These are phyloP conservation scores for Panzeria rudis DNA, from an alignment of 2,888 invertebrate species.

Conservation along the genomic window DNA sequence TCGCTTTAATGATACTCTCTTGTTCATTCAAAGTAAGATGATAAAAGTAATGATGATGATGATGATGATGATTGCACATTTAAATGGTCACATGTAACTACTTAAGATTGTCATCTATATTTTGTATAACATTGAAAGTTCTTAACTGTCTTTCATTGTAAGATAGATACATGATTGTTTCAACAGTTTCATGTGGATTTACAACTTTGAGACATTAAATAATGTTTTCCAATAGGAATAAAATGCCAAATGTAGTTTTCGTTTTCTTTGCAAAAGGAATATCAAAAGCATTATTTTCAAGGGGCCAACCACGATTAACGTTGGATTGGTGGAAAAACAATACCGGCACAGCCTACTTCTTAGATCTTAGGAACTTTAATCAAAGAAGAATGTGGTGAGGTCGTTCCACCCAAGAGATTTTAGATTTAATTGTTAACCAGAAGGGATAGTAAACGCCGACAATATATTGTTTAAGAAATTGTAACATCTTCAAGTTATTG, in stretches of 20 bases:
- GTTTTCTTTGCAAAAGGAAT: background rate
- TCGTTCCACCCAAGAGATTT: too few relatives aligned
- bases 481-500: too few relatives aligned
- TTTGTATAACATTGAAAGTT: conserved; percentile 13
- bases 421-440: too few relatives aligned
- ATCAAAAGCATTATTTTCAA: background rate
- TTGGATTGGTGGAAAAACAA: too few relatives aligned
- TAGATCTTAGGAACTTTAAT: too few relatives aligned
- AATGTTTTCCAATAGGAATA: background rate
- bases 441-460: too few relatives aligned
- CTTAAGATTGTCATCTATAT: conserved; percentile 50
- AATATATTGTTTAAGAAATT: too few relatives aligned
- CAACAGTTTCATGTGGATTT: background rate
- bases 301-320: too few relatives aligned
- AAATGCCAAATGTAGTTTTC: background rate
- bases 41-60: background rate
- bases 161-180: background rate
- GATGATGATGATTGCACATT: conserved; percentile 48
- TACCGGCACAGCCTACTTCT: too few relatives aligned
- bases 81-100: conserved; percentile 61
- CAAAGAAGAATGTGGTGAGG: too few relatives aligned
- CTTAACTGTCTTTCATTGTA: conserved; percentile 2
- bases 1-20: background rate
- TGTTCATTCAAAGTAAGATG: conserved; percentile 3
- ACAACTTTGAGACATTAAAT: background rate